Evolutionary conservation across 2,888 invertebrate species (phyloP), one percentile per base, ranked within the genome.

Genomic region (Pachycephus smyrnensis): DNA sequence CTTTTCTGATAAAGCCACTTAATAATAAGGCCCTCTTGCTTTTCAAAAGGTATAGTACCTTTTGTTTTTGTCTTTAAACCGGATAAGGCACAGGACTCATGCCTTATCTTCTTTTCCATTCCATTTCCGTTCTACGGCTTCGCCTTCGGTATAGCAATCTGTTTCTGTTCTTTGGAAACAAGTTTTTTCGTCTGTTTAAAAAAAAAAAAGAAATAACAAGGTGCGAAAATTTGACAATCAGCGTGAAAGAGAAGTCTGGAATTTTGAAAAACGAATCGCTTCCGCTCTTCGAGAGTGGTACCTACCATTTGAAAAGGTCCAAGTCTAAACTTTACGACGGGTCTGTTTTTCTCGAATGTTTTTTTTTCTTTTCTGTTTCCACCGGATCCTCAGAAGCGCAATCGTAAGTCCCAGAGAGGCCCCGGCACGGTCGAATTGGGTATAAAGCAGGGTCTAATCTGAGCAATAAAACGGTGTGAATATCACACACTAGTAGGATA

Each of bases 401-500:
- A 55, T 55, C 40, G 55, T 55, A 55, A 55, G 55, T 6, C 55
- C 55, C 9, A 4, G 0, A 55, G 23, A 55, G 23, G 71, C 71
- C 69, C 69, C 31, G 30, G 69, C 12, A 23, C 32, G 71, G 12
- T 31, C 15, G 31, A 30, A 71, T 71, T 31, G 23, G 23, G 40
- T 23, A 76, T 76, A 76, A 23, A 76, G 75, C 69, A 78, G 80
- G 69, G 75, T 76, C 80, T 82, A 82, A 82, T 85, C 80, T 79
- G 84, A 83, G 82, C 80, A 82, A 80, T 88, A 88, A 89, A 89
- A 87, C 84, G 85, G 86, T 86, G 88, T 86, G 88, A 89, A 88
- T 86, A 88, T 89, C 88, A 88, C 88, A 86, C 89, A 86, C 83
- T 55, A 55, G 68, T 80, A 79, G 86, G 84, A 87, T 88, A 86